phyloP scores from a whole-genome alignment of 2,113 vertebrate genomes.

The Tenebrosternarchus preto region DNA sequence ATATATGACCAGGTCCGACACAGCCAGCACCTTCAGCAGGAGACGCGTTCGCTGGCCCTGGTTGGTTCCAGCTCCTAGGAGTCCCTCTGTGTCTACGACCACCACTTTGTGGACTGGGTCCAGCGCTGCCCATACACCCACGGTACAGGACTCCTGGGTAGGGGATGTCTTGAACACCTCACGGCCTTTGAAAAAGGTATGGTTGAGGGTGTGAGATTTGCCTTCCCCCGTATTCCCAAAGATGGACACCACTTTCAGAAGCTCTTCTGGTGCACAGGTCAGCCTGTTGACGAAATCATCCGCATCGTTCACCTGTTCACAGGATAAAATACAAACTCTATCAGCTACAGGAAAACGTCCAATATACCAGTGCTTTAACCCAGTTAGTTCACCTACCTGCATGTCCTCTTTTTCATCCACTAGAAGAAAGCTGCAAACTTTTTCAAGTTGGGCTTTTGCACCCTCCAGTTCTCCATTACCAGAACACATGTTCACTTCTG shows the following conservation, averaged over 20 bases:
- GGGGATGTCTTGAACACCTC: constrained; percentile 98
- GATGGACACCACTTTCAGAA: constrained; percentile 96
- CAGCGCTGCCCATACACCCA: constrained; percentile 96
- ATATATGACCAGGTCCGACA: constrained; percentile 96
- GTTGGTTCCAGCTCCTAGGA: constrained; percentile 91
- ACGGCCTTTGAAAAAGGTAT: constrained; percentile 95
- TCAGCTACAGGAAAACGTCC: no score
- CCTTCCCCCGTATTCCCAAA: constrained; percentile 98
- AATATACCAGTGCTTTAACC: neutral
- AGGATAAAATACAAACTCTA: constrained; percentile 18
- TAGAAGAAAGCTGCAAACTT: constrained; percentile 90
- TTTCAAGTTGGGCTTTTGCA: constrained; percentile 83
- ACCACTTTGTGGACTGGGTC: constrained; percentile 90
- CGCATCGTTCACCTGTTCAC: constrained; percentile 85
- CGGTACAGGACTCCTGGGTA: constrained; percentile 95
- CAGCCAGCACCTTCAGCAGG: constrained; percentile 93
- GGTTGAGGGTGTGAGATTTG: constrained; percentile 97
- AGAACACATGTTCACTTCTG: constrained; percentile 61
- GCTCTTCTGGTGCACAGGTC: constrained; percentile 87
- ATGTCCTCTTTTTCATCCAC: constrained; percentile 96
- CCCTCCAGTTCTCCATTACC: constrained; percentile 78
- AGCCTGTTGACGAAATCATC: constrained; percentile 89
- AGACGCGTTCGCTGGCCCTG: constrained; percentile 94
- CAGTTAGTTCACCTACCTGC: constrained; percentile 75
- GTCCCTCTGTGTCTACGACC: constrained; percentile 94